These are phyloP conservation scores for Conopomorpha cramerella DNA, from an alignment of 1,140 invertebrate species.

Conservation along the genomic window DNA sequence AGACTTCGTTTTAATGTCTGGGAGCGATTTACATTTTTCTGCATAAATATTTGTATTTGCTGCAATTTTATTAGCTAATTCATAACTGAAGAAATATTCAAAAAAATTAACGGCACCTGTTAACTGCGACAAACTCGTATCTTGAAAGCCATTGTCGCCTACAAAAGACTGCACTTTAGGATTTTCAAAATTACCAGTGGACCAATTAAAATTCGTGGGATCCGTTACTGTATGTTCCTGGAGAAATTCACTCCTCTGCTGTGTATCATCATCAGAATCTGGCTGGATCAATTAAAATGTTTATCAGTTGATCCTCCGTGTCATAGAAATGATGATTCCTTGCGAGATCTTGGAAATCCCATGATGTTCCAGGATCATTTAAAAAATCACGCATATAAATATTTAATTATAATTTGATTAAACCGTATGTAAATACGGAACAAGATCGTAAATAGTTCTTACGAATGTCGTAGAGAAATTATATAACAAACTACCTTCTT, in stretches of 20 bases:
- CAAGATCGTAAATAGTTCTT: no score
- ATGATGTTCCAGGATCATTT: not conserved
- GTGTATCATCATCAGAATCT: not conserved
- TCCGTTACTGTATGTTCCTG: not conserved
- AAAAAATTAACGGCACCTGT: not conserved
- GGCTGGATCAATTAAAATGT: not conserved
- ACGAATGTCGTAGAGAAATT: no score
- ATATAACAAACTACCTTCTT: no score
- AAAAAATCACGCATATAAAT: no score
- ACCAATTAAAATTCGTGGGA: not conserved
- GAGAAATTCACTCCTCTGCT: not conserved
- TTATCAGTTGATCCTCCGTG: not conserved
- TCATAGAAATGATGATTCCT: not conserved
- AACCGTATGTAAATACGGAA: no score
- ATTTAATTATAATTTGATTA: no score
- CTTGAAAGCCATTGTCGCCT: not conserved
- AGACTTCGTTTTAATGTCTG: no score
- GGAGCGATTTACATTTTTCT: not conserved
- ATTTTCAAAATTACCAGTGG: not conserved
- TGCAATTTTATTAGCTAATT: not conserved
- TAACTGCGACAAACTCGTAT: not conserved
- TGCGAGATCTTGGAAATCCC: not conserved
- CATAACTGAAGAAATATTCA: conserved; percentile 1
- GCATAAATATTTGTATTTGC: not conserved
- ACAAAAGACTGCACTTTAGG: not conserved